A percentile compares a stretch with the other conserved stretches of the same genome.
phyloP scores from a whole-genome alignment of 2,797 vertebrate genomes.

The Aphelocoma californica region DNA sequence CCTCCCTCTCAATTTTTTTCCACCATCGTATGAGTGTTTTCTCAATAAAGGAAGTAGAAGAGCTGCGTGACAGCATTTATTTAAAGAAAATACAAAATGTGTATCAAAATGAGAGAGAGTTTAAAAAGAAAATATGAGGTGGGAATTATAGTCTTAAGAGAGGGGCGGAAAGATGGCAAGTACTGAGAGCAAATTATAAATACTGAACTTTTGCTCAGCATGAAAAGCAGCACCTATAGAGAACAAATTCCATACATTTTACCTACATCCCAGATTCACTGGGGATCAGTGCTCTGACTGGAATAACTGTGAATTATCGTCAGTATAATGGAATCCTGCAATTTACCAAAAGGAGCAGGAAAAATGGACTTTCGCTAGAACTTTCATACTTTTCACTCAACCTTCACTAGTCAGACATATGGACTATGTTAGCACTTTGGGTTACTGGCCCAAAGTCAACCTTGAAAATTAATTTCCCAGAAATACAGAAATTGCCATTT shows the following conservation, averaged over 20 bases:
- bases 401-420: constrained; percentile 63
- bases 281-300: constrained; percentile 21
- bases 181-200: not conserved
- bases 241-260: constrained; percentile 23
- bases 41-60: constrained; percentile 53
- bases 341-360: constrained; percentile 62
- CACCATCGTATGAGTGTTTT: constrained; percentile 31
- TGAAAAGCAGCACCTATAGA: not conserved
- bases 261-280: constrained; percentile 6
- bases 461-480: constrained; percentile 69
- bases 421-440: constrained; percentile 67
- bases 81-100: constrained; percentile 35
- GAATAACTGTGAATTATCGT: constrained; percentile 47
- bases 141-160: not conserved
- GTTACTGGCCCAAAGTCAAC: constrained; percentile 60
- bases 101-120: not conserved
- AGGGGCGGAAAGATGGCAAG: not conserved
- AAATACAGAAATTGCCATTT: constrained; percentile 59
- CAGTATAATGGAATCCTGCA: constrained; percentile 61
- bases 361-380: constrained; percentile 59
- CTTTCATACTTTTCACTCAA: constrained; percentile 49
- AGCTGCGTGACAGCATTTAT: not conserved
- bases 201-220: not conserved
- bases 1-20: constrained; percentile 58
- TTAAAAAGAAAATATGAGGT: not conserved